Percentiles rank a stretch among this genome's conserved stretches.
These are phyloP conservation scores for Drosophila trichaetosa DNA, from an alignment of 2,888 invertebrate species.

Conservation along the genomic window DNA sequence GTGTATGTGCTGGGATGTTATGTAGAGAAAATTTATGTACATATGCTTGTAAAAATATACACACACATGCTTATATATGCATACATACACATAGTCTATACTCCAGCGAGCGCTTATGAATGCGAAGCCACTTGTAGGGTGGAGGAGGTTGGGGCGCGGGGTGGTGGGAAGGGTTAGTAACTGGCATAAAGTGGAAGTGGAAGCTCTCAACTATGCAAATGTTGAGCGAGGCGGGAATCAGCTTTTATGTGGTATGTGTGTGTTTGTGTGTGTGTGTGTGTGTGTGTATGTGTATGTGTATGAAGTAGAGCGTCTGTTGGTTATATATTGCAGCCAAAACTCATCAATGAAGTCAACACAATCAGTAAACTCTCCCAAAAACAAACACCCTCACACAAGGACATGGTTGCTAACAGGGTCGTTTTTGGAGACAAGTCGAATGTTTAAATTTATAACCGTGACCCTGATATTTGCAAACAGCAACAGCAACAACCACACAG, in stretches of 20 bases:
- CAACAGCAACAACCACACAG: constrained; percentile 32
- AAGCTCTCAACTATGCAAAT: constrained; percentile 54
- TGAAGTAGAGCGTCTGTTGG: constrained; percentile 25
- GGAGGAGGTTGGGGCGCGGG: not conserved
- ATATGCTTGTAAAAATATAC: constrained; percentile 4
- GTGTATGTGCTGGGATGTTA: constrained; percentile 22
- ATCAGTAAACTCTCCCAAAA: constrained; percentile 25
- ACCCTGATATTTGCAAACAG: constrained; percentile 82
- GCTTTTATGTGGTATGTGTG: constrained; percentile 16
- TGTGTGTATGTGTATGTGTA: constrained; percentile 10
- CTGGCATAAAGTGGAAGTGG: constrained; percentile 28
- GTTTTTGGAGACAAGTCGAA: constrained; percentile 79
- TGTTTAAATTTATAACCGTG: constrained; percentile 83
- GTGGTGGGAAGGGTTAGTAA: constrained; percentile 5
- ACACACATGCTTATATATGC: not conserved
- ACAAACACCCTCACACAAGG: constrained; percentile 25
- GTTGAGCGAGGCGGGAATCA: constrained; percentile 41
- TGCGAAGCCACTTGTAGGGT: constrained; percentile 47
- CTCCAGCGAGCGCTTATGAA: constrained; percentile 45
- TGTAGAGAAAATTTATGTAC: constrained; percentile 21
- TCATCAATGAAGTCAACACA: constrained; percentile 70
- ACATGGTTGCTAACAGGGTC: constrained; percentile 53
- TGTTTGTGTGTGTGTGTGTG: constrained; percentile 11
- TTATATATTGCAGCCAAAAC: constrained; percentile 41
- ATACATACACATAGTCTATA: constrained; percentile 38